These are phyloP conservation scores for Philopotamus ludificatus DNA, from an alignment of 1,140 invertebrate species.

Conservation along the genomic window DNA sequence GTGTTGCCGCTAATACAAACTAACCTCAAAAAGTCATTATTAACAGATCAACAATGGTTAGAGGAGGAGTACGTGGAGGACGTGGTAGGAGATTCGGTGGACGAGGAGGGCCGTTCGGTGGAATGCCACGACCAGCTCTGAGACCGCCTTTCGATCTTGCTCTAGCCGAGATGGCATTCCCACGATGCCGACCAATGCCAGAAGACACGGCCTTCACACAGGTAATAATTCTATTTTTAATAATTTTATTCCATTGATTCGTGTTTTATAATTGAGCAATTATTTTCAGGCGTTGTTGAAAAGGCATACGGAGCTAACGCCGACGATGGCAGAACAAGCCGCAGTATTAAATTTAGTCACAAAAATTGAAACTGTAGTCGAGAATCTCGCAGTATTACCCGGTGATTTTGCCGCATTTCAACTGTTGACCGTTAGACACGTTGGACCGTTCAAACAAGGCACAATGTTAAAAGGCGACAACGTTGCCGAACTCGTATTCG, in stretches of 20 bases:
- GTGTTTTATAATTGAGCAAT: constrained; percentile 6
- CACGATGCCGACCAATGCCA: constrained; percentile 79
- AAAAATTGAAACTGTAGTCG: constrained; percentile 88
- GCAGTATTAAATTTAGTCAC: constrained; percentile 89
- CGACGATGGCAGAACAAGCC: constrained; percentile 84
- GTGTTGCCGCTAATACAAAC: background rate
- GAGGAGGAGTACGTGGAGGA: constrained; percentile 44
- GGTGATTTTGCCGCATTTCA: constrained; percentile 94
- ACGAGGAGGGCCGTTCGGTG: constrained; percentile 64
- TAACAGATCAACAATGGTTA: background rate
- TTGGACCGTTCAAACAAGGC: constrained; percentile 97
- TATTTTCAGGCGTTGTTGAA: constrained; percentile 77
- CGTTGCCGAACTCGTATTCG: constrained; percentile 95
- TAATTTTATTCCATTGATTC: constrained; percentile 17
- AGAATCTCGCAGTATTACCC: constrained; percentile 90
- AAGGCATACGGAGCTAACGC: constrained; percentile 86
- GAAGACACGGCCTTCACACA: constrained; percentile 84
- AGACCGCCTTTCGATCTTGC: constrained; percentile 89
- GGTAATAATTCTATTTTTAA: constrained; percentile 50
- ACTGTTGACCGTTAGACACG: constrained; percentile 93
- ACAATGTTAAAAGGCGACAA: constrained; percentile 96
- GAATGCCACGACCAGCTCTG: constrained; percentile 66
- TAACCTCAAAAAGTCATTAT: background rate
- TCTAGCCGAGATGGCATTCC: constrained; percentile 84
- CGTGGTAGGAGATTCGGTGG: constrained; percentile 58